These are phyloP conservation scores for Zapus hudsonius DNA, from an alignment of 2,113 vertebrate species.

Conservation along the genomic window DNA sequence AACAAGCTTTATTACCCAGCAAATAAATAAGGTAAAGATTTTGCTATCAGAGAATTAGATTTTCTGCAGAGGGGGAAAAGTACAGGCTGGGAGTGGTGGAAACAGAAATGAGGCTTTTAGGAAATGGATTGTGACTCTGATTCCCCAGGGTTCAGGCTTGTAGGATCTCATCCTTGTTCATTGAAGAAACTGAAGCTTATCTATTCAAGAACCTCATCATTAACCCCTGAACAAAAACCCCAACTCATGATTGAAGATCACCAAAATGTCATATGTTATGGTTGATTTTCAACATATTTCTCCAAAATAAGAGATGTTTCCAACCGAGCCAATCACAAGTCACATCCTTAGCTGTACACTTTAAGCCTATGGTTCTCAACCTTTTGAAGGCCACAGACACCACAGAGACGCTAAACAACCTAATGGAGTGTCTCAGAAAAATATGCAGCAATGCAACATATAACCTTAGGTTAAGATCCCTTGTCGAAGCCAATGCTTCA, in stretches of 20 bases:
- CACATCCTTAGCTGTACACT: neutral
- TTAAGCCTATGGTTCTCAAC: neutral
- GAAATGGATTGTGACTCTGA: neutral
- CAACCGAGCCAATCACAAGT: neutral
- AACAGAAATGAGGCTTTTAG: neutral
- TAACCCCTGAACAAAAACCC: neutral
- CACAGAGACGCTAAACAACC: neutral
- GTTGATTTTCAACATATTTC: neutral
- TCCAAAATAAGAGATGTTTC: constrained; percentile 9
- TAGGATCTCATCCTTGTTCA: neutral
- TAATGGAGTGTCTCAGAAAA: constrained; percentile 1
- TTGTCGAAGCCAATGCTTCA: neutral
- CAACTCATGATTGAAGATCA: neutral
- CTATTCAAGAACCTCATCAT: neutral
- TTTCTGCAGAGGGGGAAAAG: neutral
- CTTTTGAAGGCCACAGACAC: neutral
- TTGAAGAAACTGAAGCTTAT: neutral
- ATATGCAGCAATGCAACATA: neutral
- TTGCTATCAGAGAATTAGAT: constrained; percentile 32
- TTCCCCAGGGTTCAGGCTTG: neutral
- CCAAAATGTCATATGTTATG: neutral
- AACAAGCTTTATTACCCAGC: constrained; percentile 40
- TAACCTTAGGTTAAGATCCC: neutral
- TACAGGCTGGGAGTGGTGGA: neutral
- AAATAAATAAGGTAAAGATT: constrained; percentile 54